These are phyloP conservation scores for Silurus lanzhouensis DNA, from an alignment of 2,797 vertebrate species.

Conservation along the genomic window DNA sequence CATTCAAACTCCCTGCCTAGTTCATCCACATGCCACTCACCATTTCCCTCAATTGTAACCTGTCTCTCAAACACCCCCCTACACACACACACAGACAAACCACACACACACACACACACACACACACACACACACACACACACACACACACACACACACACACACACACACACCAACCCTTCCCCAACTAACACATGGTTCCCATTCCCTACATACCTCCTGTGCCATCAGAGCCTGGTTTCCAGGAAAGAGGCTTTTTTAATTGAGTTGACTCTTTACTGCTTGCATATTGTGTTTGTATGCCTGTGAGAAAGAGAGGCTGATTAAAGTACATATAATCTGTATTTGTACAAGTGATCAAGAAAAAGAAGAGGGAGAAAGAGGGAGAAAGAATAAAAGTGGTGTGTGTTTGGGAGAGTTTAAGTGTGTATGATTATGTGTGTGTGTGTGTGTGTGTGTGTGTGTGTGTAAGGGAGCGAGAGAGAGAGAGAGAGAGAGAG, in stretches of 20 bases:
- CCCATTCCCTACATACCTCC: constrained; percentile 81
- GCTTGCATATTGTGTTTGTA: constrained; percentile 73
- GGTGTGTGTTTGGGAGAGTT: constrained; percentile 3
- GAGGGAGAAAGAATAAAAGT: constrained; percentile 18
- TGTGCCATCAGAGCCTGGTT: constrained; percentile 77
- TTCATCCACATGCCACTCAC: constrained; percentile 18
- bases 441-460: background rate
- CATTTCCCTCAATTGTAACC: constrained; percentile 16
- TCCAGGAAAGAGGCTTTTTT: constrained; percentile 83
- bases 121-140: constrained; percentile 37
- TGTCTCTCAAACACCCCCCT: background rate
- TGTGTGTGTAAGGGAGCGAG: background rate
- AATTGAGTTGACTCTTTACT: constrained; percentile 83
- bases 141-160: constrained; percentile 13
- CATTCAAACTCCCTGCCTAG: constrained; percentile 9
- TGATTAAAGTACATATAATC: constrained; percentile 15
- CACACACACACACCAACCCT: constrained; percentile 41
- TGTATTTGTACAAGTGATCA: constrained; percentile 4
- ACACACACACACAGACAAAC: background rate
- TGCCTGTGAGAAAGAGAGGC: constrained; percentile 30
- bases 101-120: background rate
- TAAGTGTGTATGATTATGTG: constrained; percentile 15
- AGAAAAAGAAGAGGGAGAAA: background rate
- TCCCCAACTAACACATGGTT: constrained; percentile 66
- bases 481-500: constrained; percentile 33